Evolutionary conservation across 2,113 vertebrate species (phyloP), one percentile per base, ranked within the genome.

Genomic region (Seriola dumerili): DNA sequence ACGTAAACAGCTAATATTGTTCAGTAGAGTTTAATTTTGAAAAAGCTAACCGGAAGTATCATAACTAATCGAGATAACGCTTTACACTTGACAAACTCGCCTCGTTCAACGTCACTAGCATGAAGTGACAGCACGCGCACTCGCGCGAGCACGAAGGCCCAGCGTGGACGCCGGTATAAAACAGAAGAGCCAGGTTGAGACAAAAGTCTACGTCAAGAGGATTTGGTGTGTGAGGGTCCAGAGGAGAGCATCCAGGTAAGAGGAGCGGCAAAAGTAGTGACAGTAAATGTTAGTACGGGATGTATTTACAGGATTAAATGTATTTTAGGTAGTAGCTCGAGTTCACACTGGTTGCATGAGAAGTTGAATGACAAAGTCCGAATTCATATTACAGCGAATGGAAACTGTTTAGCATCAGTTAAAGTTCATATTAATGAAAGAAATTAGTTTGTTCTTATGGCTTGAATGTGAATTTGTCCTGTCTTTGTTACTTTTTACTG

Each of bases 101-200:
- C 29, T 40, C 44, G 34, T 62, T 65, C 12, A 54, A 13, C 21
- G 8, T 76, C 48, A n/a, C 34, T 19, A 13, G 58, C 21, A 17
- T 0, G 29, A 16, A 32, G 32, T 14, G 54, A 6, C 0, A 12
- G 21, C 74, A 44, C 62, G 62, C 50, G 86, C 73, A 73, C 78
- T 29, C 70, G 63, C 79, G 62, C 29, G 65, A 8, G 68, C 69
- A 50, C 29, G 66, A 46, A 70, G 19, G 0, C 21, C 46, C 54
- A 73, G 76, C 85, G 85, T 83, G 89, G 86, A 81, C 72, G 90
- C 78, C 66, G 59, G 76, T 93, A 94, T 94, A 92, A 91, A 93
- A 90, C 61, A 1, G 87, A 83, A 71, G 85, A 61, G 89, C 75
- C 88, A 89, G 74, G 68, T 85, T 70, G 32, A 78, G 62, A 91